These are phyloP conservation scores for Patella vulgata DNA, from an alignment of 1,140 invertebrate genomes.

Conservation along the genomic window DNA sequence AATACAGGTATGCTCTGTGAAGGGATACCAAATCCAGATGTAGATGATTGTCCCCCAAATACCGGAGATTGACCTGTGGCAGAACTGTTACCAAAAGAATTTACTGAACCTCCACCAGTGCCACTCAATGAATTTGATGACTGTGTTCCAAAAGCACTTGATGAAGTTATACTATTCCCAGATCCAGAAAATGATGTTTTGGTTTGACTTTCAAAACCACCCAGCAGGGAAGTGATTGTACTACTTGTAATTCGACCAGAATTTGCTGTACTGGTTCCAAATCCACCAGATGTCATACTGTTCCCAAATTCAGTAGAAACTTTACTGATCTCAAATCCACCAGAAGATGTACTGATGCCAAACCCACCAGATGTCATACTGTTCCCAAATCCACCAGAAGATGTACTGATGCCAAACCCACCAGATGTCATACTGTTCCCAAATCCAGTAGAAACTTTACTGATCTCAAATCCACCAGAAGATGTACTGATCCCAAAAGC, in stretches of 20 bases:
- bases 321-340: conserved; percentile 2
- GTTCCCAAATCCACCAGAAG: no score
- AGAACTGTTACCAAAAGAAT: neutral
- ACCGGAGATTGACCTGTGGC: neutral
- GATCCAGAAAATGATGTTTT: no score
- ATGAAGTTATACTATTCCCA: no score
- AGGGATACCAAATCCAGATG: conserved; percentile 7
- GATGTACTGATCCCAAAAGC: no score
- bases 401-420: no score
- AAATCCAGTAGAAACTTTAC: no score
- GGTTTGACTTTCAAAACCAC: no score
- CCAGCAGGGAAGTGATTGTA: no score
- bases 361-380: conserved; percentile 9
- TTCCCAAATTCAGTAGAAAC: conserved; percentile 5
- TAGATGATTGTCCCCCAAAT: conserved; percentile 3
- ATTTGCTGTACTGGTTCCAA: conserved; percentile 5
- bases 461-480: no score
- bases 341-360: conserved; percentile 1
- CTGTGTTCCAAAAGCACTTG: conserved; percentile 16
- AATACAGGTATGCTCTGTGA: conserved; percentile 1
- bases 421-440: no score
- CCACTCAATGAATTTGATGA: neutral
- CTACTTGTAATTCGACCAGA: neutral
- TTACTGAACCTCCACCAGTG: conserved; percentile 2
- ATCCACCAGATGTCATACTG: conserved; percentile 4